A percentile compares a stretch with the other conserved stretches of the same genome.
Evolutionary conservation across 2,888 invertebrate genomes (phyloP).

Genomic region (Tricholauxania praeusta): DNA sequence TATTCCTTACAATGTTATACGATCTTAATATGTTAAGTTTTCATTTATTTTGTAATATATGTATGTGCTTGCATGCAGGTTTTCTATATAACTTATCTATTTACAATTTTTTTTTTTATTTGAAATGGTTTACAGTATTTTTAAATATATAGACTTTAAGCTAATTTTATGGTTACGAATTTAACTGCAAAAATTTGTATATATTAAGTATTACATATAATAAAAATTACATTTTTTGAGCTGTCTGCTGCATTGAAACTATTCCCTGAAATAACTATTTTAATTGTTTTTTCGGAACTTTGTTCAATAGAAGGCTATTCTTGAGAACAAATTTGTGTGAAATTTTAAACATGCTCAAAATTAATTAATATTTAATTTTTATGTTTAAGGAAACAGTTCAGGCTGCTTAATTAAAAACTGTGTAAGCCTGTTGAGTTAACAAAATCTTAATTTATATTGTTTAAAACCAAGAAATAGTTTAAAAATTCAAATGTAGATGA

Average conservation of each 20-base stretch:
- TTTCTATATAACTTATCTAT: conserved; percentile 17
- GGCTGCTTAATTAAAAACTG: conserved; percentile 24
- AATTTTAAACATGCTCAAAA: neutral
- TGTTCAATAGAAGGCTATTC: conserved; percentile 28
- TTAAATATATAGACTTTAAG: neutral
- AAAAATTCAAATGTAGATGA: too few relatives aligned
- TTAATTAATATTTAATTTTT: conserved; percentile 20
- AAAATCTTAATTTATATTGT: too few relatives aligned
- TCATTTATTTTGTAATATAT: too few relatives aligned
- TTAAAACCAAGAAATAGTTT: too few relatives aligned
- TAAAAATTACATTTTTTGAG: conserved; percentile 13
- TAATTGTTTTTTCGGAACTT: conserved; percentile 15
- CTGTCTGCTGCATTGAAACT: conserved; percentile 24
- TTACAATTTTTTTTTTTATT: conserved; percentile 25
- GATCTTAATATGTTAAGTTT: too few relatives aligned
- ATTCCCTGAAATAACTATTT: conserved; percentile 31
- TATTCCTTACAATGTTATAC: too few relatives aligned
- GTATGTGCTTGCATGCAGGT: too few relatives aligned
- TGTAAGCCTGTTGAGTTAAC: neutral
- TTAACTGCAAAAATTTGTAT: conserved; percentile 12
- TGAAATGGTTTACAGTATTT: conserved; percentile 9
- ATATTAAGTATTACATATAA: conserved; percentile 1
- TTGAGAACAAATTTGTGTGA: conserved; percentile 4
- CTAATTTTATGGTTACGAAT: conserved; percentile 17
- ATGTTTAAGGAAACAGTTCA: conserved; percentile 14